phyloP scores from a whole-genome alignment of 2,113 vertebrate genomes.

The Meleagris gallopavo region DNA sequence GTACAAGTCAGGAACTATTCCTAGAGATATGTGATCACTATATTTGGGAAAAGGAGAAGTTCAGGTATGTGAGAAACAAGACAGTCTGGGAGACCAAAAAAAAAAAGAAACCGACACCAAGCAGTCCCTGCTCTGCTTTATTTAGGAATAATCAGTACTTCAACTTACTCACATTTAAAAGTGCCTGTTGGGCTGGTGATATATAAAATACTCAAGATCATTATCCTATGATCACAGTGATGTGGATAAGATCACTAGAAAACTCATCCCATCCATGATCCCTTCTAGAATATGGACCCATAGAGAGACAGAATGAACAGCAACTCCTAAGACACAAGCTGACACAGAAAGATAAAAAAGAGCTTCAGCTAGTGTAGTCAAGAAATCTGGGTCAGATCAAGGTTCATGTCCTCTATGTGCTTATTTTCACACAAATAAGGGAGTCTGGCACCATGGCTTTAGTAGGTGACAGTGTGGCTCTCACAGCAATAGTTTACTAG shows the following conservation, averaged over 20 bases:
- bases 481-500: not conserved
- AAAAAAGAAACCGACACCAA: not conserved
- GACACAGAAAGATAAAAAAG: not conserved
- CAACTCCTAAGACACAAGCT: not conserved
- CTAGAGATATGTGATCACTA: not conserved
- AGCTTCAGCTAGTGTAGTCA: not conserved
- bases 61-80: not conserved
- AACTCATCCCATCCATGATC: not conserved
- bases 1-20: not conserved
- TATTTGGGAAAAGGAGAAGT: not conserved
- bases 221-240: not conserved
- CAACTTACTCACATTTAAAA: not conserved
- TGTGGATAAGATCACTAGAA: not conserved
- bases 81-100: not conserved
- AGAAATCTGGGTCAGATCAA: not conserved
- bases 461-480: not conserved
- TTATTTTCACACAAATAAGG: accelerated
- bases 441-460: not conserved
- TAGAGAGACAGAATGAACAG: not conserved
- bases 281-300: not conserved
- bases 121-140: not conserved
- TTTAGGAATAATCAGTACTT: not conserved
- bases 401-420: not conserved
- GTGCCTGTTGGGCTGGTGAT: not conserved
- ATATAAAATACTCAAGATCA: not conserved